phyloP scores from a whole-genome alignment of 2,888 invertebrate genomes.

The Cerastis rubricosa region DNA sequence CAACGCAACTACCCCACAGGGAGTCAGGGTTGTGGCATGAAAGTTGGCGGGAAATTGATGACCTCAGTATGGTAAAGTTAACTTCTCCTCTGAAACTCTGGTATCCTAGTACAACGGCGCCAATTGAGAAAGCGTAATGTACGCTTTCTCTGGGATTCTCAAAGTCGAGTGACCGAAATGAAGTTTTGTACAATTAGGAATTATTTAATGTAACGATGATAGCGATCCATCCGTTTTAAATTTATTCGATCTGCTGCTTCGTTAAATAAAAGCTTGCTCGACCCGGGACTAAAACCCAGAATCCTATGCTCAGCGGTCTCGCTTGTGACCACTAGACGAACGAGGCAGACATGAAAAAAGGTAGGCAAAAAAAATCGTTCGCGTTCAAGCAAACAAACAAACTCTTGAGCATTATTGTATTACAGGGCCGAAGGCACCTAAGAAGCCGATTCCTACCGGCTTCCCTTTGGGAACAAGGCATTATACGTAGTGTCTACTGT shows the following conservation, averaged over 20 bases:
- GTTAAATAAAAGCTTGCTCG: too few relatives aligned
- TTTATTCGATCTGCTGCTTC: too few relatives aligned
- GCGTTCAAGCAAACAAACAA: too few relatives aligned
- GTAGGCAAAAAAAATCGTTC: too few relatives aligned
- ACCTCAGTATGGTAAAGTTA: neutral
- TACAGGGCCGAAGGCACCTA: too few relatives aligned
- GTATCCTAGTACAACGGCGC: slow-evolving; percentile 8
- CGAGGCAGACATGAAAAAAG: too few relatives aligned
- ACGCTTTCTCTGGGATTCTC: neutral
- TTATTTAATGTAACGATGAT: neutral
- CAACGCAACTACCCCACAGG: neutral
- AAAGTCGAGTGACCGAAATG: neutral
- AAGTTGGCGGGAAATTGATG: neutral
- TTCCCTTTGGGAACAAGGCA: too few relatives aligned
- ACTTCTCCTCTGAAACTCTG: slow-evolving; percentile 11
- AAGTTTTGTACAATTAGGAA: neutral
- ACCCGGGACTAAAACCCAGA: neutral
- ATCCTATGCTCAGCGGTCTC: too few relatives aligned
- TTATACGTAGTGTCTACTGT: too few relatives aligned
- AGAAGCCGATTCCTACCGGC: too few relatives aligned
- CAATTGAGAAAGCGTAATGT: slow-evolving; percentile 4
- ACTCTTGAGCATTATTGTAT: too few relatives aligned
- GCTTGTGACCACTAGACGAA: neutral
- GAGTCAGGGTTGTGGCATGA: neutral
- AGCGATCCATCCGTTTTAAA: too few relatives aligned